A percentile compares a stretch with the other conserved stretches of the same genome.
Conservation (phyloP, 2,888 invertebrate species). For the Plebejus anna region DNA sequence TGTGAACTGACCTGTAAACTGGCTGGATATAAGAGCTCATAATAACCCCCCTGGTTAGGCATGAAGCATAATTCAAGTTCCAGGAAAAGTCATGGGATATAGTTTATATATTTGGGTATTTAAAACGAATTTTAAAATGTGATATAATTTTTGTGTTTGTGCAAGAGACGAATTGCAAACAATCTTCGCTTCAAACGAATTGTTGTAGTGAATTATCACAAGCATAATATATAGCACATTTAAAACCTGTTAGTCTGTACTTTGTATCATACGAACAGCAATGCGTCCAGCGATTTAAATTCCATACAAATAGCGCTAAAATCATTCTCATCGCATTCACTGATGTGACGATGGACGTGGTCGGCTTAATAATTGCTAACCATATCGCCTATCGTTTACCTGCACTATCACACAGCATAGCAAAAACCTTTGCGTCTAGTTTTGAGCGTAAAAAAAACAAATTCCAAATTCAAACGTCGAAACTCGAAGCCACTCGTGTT, state of each 20-base stretch:
- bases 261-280: neutral
- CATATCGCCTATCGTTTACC: constrained; percentile 38
- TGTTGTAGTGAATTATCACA: neutral
- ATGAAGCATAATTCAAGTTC: too few relatives aligned
- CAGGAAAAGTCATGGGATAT: too few relatives aligned
- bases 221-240: too few relatives aligned
- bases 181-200: neutral
- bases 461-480: constrained; percentile 19
- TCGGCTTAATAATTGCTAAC: constrained; percentile 52
- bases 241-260: neutral
- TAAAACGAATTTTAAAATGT: too few relatives aligned
- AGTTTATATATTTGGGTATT: too few relatives aligned
- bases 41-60: too few relatives aligned
- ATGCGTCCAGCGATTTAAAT: constrained; percentile 53
- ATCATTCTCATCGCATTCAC: constrained; percentile 46
- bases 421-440: neutral
- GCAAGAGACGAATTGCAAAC: neutral
- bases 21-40: too few relatives aligned
- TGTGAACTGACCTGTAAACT: too few relatives aligned
- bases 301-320: constrained; percentile 45
- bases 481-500: neutral
- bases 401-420: constrained; percentile 32
- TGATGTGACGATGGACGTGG: constrained; percentile 53
- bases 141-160: too few relatives aligned
- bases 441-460: neutral